phyloP scores from a whole-genome alignment of 92 coral and sea anemone species.

The Palythoa heliodiscus region DNA sequence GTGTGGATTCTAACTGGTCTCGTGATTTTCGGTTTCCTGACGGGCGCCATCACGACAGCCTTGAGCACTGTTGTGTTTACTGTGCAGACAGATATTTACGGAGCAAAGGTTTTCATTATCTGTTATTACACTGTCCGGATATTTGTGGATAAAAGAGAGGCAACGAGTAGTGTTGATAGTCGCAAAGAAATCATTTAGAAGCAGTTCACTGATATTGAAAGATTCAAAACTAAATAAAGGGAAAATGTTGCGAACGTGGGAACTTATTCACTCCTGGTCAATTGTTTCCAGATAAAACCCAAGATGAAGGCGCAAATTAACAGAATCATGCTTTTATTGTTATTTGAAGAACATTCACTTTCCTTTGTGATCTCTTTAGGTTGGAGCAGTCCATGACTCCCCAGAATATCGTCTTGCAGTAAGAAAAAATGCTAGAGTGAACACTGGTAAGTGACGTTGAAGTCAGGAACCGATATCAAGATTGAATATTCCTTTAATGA shows the following conservation, averaged over 20 bases:
- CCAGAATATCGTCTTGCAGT: conserved; percentile 54
- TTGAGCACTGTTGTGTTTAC: conserved; percentile 36
- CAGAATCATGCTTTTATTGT: not conserved
- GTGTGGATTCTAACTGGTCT: conserved; percentile 53
- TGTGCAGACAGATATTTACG: conserved; percentile 40
- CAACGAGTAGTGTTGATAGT: too few relatives aligned
- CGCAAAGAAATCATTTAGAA: too few relatives aligned
- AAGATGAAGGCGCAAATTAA: too few relatives aligned
- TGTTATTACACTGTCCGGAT: not conserved
- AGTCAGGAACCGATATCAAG: not conserved
- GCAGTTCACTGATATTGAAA: too few relatives aligned
- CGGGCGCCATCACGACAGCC: conserved; percentile 48
- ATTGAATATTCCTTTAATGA: not conserved
- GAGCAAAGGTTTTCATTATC: conserved; percentile 36
- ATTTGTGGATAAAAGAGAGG: too few relatives aligned
- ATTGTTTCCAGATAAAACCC: too few relatives aligned
- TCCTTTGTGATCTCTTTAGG: conserved; percentile 2
- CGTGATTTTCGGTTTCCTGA: conserved; percentile 44
- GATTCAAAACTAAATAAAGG: too few relatives aligned
- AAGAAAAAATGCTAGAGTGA: conserved; percentile 57
- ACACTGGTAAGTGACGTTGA: conserved; percentile 36
- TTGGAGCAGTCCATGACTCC: conserved; percentile 57
- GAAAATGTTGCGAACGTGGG: too few relatives aligned
- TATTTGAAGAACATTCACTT: not conserved
- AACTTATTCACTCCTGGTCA: too few relatives aligned